Evolutionary conservation across 2,888 invertebrate genomes (phyloP).

Genomic region (Polydrusus cervinus): DNA sequence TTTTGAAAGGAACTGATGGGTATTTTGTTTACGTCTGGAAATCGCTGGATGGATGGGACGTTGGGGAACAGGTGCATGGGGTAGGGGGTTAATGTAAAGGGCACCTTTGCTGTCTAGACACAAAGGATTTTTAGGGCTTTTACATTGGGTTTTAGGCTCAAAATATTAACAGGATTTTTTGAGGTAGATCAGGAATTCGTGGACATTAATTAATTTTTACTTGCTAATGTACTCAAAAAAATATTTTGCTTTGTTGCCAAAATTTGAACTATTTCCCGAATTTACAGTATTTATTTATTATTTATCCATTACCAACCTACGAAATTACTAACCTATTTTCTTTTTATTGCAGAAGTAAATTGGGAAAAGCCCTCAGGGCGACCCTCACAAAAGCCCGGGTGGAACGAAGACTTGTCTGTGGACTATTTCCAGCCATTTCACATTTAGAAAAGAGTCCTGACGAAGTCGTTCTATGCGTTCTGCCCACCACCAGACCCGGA

Average conservation of each 20-base stretch:
- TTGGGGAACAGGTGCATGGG: neutral
- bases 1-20: no score
- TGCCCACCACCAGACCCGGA: constrained; percentile 79
- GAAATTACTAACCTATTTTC: neutral
- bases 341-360: constrained; percentile 69
- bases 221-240: no score
- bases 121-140: neutral
- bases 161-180: no score
- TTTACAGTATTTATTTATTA: neutral
- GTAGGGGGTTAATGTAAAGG: neutral
- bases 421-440: constrained; percentile 78
- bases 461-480: constrained; percentile 80
- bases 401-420: constrained; percentile 77
- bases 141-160: neutral
- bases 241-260: neutral
- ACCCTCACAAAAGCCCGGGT: constrained; percentile 74
- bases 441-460: constrained; percentile 76
- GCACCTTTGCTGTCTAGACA: neutral
- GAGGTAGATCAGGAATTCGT: no score
- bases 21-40: constrained; percentile 21
- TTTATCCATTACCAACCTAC: neutral
- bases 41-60: neutral
- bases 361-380: constrained; percentile 74
- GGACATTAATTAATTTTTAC: neutral
- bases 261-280: neutral